Evolutionary conservation across 2,797 vertebrate genomes (phyloP), one percentile per base, ranked within the genome.

Genomic region (Distichodus sexfasciatus): DNA sequence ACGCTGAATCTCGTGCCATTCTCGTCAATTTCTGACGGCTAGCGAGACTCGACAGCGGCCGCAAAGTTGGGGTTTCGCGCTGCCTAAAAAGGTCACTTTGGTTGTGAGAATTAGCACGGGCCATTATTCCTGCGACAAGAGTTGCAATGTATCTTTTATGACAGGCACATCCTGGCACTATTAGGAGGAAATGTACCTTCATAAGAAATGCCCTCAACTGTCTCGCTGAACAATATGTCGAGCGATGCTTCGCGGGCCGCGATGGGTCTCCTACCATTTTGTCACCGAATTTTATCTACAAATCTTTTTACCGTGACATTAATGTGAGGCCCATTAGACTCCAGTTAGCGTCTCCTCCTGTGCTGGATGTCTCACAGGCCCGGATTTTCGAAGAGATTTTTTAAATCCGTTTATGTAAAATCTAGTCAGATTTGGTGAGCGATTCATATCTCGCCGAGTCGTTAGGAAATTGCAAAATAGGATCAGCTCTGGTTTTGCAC

Each of bases 31-130:
- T 58, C 63, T 65, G 53, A 59, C 60, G 51, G 63, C 44, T n/a
- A 43, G 29, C n/a, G 41, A 55, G 61, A 33, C 36, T 14, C 51
- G 58, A 23, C 4, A 33, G 55, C 23, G 2, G 59, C 60, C 67
- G 57, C 75, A 66, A 69, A 66, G 65, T 53, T 60, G 40, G 44
- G 73, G 72, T 17, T 75, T n/a, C n/a, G 76, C 40, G 63, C 69
- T 78, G 75, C 66, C 51, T 50, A 61, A 80, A n/a, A 82, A 78
- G 80, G 76, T 82, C 76, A 76, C 63, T 36, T 43, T 62, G 65
- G 48, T 71, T 69, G 69, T 35, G 41, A 44, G 38, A 59, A 73
- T 78, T 73, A 73, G 59, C 60, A 74, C 29, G 58, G 44, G 24
- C 36, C 74, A 75, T 78, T 71, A 76, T 76, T 77, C 70, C 67